Conservation (phyloP, 2,113 vertebrate genomes). For the Corythornis vintsioides region DNA sequence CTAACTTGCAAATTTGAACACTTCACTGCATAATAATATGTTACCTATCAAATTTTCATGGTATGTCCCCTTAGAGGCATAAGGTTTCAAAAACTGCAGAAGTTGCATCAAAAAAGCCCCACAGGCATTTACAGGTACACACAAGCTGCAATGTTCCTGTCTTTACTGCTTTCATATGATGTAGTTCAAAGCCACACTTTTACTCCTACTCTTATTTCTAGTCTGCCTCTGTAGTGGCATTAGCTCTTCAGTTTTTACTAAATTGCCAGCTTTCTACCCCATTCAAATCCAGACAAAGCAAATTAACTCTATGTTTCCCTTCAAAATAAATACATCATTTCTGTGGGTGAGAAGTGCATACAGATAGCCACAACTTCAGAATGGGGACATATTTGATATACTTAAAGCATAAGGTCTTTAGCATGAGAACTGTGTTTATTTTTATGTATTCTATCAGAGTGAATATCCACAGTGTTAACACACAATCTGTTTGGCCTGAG, state of each 20-base stretch:
- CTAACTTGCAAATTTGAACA: background rate
- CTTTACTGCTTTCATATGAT: background rate
- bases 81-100: background rate
- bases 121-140: constrained; percentile 1
- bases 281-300: background rate
- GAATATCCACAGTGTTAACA: background rate
- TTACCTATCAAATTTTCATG: background rate
- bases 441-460: background rate
- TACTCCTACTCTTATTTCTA: constrained; percentile 11
- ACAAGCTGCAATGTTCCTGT: background rate
- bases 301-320: background rate
- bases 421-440: background rate
- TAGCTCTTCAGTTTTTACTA: background rate
- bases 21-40: background rate
- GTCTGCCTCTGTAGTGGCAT: background rate
- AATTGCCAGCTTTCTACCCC: background rate
- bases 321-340: background rate
- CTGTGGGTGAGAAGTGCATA: background rate
- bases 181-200: constrained; percentile 30
- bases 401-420: background rate
- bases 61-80: background rate
- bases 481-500: background rate
- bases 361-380: background rate
- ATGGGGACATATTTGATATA: background rate
- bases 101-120: background rate